Percentiles rank a stretch among this genome's conserved stretches.
phyloP scores from a whole-genome alignment of 2,888 invertebrate genomes.

The Thumatha senex region DNA sequence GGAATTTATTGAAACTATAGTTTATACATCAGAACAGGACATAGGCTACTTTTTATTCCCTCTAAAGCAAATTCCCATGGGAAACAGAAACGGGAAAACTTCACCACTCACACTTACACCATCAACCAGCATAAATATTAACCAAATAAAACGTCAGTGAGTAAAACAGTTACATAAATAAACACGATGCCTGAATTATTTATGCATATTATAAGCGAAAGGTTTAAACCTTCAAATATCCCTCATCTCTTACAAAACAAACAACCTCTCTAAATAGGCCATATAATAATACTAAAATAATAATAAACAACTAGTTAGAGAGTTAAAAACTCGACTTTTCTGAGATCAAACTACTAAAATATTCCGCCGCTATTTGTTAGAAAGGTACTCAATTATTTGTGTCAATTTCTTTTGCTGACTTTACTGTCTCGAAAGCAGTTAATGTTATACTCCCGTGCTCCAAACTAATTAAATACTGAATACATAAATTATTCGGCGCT shows the following conservation, averaged over 20 bases:
- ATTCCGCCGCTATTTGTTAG: not conserved
- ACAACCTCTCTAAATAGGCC: not conserved
- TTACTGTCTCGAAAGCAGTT: not conserved
- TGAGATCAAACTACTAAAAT: constrained; percentile 2
- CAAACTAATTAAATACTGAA: not conserved
- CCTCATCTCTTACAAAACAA: not conserved
- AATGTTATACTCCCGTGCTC: not conserved
- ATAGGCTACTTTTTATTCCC: too few species aligned
- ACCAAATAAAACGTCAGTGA: too few species aligned
- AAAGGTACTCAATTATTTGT: not conserved
- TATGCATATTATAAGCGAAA: too few species aligned
- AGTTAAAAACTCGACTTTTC: not conserved
- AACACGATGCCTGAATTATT: too few species aligned
- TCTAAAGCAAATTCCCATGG: too few species aligned
- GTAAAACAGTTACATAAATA: too few species aligned
- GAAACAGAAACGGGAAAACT: too few species aligned
- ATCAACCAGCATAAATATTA: too few species aligned
- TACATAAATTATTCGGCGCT: not conserved
- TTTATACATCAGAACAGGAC: too few species aligned
- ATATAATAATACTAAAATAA: constrained; percentile 1
- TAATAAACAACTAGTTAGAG: constrained; percentile 2
- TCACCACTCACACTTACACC: too few species aligned
- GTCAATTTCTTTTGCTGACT: not conserved
- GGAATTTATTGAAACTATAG: too few species aligned
- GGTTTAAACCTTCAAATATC: not conserved